Evolutionary conservation across 2,888 invertebrate species (phyloP).

Genomic region (Argyra leucocephala): DNA sequence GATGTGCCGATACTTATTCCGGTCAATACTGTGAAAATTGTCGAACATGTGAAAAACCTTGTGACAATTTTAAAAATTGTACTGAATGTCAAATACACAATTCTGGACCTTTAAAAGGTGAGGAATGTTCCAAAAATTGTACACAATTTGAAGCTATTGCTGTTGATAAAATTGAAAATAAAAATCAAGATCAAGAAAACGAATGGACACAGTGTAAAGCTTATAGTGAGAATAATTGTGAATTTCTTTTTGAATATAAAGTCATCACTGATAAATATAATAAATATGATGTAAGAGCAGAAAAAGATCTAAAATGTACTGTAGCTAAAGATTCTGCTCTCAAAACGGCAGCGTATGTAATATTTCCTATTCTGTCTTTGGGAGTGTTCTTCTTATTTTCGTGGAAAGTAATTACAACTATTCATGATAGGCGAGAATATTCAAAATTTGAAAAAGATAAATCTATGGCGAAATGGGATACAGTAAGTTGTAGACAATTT

Average conservation of each 20-base stretch:
- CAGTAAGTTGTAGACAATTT: conserved; percentile 51
- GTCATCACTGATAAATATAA: conserved; percentile 39
- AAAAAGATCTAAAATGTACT: conserved; percentile 70
- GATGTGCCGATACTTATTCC: conserved; percentile 55
- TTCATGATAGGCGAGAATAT: conserved; percentile 87
- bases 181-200: conserved; percentile 49
- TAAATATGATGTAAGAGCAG: conserved; percentile 60
- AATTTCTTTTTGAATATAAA: conserved; percentile 74
- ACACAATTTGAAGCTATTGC: conserved; percentile 49
- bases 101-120: conserved; percentile 55
- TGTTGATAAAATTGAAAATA: conserved; percentile 46
- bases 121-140: conserved; percentile 54
- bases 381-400: conserved; percentile 79
- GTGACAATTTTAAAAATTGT: conserved; percentile 78
- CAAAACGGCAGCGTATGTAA: conserved; percentile 46
- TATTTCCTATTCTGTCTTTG: conserved; percentile 84
- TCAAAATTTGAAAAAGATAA: conserved; percentile 91
- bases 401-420: conserved; percentile 90
- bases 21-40: conserved; percentile 81
- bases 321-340: conserved; percentile 48
- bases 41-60: conserved; percentile 72
- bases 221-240: conserved; percentile 72
- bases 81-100: conserved; percentile 80
- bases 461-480: conserved; percentile 93
- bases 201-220: conserved; percentile 58